phyloP scores from a whole-genome alignment of 92 coral and sea anemone genomes.

The Epizoanthus rinbou region DNA sequence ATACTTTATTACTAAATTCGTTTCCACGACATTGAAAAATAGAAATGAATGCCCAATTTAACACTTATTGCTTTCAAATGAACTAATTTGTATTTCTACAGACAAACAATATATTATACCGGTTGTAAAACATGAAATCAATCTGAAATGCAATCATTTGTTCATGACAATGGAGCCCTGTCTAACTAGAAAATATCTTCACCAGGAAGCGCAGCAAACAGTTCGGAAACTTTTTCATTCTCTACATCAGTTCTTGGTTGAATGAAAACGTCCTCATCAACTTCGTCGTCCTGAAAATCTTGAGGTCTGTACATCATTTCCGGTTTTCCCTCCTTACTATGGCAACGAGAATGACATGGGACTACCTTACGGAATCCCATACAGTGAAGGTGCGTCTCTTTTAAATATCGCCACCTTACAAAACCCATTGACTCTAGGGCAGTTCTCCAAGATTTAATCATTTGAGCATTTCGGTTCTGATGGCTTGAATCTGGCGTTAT shows the following conservation, averaged over 20 bases:
- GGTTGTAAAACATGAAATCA: too few species aligned
- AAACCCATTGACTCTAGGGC: slow-evolving; percentile 93
- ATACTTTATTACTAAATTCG: too few species aligned
- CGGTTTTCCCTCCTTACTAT: slow-evolving; percentile 47
- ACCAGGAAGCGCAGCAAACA: slow-evolving; percentile 56
- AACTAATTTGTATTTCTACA: too few species aligned
- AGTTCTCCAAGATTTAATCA: slow-evolving; percentile 95
- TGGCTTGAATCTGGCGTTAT: slow-evolving; percentile 97
- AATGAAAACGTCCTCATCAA: slow-evolving; percentile 37
- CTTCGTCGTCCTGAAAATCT: slow-evolving; percentile 72
- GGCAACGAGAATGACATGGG: slow-evolving; percentile 64
- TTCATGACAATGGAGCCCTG: not conserved
- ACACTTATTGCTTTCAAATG: too few species aligned
- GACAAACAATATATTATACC: too few species aligned
- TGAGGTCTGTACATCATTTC: slow-evolving; percentile 91
- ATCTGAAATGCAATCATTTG: too few species aligned
- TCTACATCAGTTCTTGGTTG: slow-evolving; percentile 49
- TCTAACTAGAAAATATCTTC: slow-evolving; percentile 19
- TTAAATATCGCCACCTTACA: slow-evolving; percentile 86
- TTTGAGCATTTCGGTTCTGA: slow-evolving; percentile 85
- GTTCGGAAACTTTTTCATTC: slow-evolving; percentile 31
- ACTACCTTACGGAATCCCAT: slow-evolving; percentile 95
- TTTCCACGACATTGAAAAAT: too few species aligned
- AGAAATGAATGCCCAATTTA: too few species aligned
- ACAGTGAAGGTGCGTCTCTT: slow-evolving; percentile 89